Percentiles rank a stretch among this genome's conserved stretches.
phyloP scores from a whole-genome alignment of 2,113 vertebrate genomes.

The Polypterus senegalus region DNA sequence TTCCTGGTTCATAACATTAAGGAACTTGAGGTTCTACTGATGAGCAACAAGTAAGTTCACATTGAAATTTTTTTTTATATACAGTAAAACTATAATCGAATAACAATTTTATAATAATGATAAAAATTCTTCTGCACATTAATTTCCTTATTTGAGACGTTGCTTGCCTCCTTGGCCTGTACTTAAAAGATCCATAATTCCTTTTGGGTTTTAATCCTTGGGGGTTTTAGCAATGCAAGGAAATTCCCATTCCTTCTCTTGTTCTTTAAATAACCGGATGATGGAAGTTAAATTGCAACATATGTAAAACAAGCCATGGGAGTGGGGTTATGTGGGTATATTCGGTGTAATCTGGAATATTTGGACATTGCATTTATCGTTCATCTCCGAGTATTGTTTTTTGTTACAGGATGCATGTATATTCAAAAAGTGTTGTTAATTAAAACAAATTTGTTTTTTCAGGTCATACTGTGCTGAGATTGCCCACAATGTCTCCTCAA shows the following conservation, averaged over 20 bases:
- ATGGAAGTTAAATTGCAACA: slow-evolving; percentile 35
- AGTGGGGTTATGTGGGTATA: no score
- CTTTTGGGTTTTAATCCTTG: slow-evolving; percentile 18
- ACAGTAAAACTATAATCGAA: no score
- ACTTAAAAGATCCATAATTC: slow-evolving; percentile 21
- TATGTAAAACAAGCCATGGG: neutral
- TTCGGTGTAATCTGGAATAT: no score
- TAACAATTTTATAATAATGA: no score
- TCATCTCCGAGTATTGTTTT: no score
- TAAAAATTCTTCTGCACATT: no score
- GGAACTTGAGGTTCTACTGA: slow-evolving; percentile 91
- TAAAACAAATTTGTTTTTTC: slow-evolving; percentile 6
- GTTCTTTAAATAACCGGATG: slow-evolving; percentile 20
- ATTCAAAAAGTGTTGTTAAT: no score
- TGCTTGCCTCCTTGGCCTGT: slow-evolving; percentile 16
- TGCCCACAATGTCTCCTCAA: slow-evolving; percentile 94
- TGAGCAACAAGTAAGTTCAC: slow-evolving; percentile 89
- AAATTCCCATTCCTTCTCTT: slow-evolving; percentile 28
- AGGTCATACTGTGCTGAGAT: slow-evolving; percentile 94
- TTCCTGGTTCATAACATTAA: slow-evolving; percentile 92
- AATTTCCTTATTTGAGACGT: no score
- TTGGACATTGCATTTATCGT: no score
- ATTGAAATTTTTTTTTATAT: neutral
- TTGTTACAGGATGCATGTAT: no score
- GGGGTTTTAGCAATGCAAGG: slow-evolving; percentile 25